Evolutionary conservation across 64 coral and sea anemone species (phyloP).

Genomic region (Montipora efflorescens): DNA sequence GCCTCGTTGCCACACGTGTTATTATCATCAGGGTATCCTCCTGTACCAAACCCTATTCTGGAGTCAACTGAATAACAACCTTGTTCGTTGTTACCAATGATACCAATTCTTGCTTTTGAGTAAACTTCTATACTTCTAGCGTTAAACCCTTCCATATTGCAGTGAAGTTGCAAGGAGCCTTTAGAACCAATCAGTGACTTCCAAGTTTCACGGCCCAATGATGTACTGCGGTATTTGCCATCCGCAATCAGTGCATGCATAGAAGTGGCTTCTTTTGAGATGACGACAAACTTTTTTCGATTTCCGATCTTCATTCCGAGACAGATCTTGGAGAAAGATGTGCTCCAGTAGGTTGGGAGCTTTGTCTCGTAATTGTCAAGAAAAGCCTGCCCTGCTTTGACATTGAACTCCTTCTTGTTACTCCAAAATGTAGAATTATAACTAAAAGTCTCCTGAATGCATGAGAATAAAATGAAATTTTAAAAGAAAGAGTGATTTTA

Average conservation of each 20-base stretch:
- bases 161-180: not conserved
- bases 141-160: constrained; percentile 63
- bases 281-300: not conserved
- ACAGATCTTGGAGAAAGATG: constrained; percentile 9
- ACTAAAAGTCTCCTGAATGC: constrained; percentile 17
- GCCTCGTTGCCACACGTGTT: constrained; percentile 31
- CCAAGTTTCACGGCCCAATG: constrained; percentile 39
- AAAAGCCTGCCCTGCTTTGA: constrained; percentile 7
- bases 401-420: not conserved
- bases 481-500: too few species aligned
- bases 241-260: constrained; percentile 34
- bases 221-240: constrained; percentile 36
- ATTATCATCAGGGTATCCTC: too few species aligned
- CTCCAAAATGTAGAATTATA: constrained; percentile 38
- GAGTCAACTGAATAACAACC: constrained; percentile 14
- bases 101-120: constrained; percentile 26
- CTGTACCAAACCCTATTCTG: constrained; percentile 36
- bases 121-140: not conserved
- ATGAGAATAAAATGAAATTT: not conserved
- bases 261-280: constrained; percentile 18
- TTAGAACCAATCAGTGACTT: constrained; percentile 26
- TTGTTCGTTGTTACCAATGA: constrained; percentile 31
- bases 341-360: constrained; percentile 37
- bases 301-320: constrained; percentile 16
- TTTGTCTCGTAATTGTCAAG: constrained; percentile 64